Base-by-base conservation (phyloP, 2,797 vertebrate species). In the Smutsia gigantea region DNA sequence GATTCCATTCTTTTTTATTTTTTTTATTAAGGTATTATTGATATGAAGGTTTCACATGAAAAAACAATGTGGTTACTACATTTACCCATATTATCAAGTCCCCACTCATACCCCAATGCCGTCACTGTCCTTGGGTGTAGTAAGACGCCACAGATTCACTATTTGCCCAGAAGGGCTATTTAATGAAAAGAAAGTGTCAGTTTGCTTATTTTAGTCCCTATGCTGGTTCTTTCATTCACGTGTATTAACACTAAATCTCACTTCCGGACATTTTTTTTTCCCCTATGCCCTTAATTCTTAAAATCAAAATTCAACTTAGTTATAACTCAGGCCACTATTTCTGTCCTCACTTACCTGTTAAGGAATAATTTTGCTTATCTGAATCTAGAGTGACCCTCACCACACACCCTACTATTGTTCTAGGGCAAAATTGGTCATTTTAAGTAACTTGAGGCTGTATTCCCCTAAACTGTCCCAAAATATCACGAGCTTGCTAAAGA, bases 401-500 rank as follows among this genome's bases (percentile, higher is more conserved):
- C 79, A 81, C 39, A 86, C 55, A n/a, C 7, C 37, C 78, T 59
- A 61, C 15, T 93, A 15, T 90, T 88, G 79, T 14, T 75, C 79
- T 93, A 46, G 89, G 31, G 49, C 17, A 81, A 57, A 86, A 79
- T 12, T 68, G n/a, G 34, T 55, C 15, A 93, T 53, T 93, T 13
- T 46, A 79, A 97, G 89, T 55, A 53, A 86, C 21, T 34, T 59
- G 21, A 49, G 64, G 42, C 7, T 93, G 11, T 34, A 88, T 97
- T 57, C 8, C 79, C 96, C 78, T 59, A 83, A 83, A 78, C 87
- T 96, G 55, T 77, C 37, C 39, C 29, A 68, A 95, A 72, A 77
- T 77, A 85, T 42, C n/a, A 86, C 55, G 97, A 71, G 10, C 27
- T 72, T 93, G 27, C 71, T 93, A 88, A 93, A 93, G 57, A 96